Evolutionary conservation across 2,113 vertebrate species (phyloP), one percentile per base, ranked within the genome.

Genomic region (Tachuris rubrigastra): DNA sequence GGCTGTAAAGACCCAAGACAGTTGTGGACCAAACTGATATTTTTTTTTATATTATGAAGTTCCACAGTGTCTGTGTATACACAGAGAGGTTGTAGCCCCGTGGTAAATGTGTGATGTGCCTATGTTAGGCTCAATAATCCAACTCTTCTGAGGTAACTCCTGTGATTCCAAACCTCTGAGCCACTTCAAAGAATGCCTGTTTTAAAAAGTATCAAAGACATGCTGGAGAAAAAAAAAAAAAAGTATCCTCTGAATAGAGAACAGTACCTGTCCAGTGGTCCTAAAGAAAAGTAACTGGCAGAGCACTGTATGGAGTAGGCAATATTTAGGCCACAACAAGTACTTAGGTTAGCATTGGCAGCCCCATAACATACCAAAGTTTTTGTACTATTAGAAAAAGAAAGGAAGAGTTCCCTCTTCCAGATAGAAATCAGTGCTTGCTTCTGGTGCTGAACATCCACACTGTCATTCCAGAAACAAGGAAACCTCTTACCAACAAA

Each of bases 121-220:
- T 80, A 60, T 69, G 81, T 91, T 65, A 90, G 87, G 79, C 80
- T 95, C 71, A 75, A 59, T 93, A 95, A 96, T 94, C 85, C 69
- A 68, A 39, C 84, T 80, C 93, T 91, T 95, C 87, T 91, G 85
- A 96, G 86, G 81, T 56, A 69, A 37, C 46, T 69, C 47, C 75
- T 93, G 55, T 85, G 79, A 77, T 94, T 91, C 88, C 88, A 96
- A 94, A 90, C 76, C 88, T 96, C 91, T 90, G 85, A 95, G 86
- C 73, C 66, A 81, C 91, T 95, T 96, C 95, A 97, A 97, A 97
- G 90, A 81, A 30, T 21, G 92, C 35, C 53, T 71, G 63, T 80
- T 96, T 85, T 92, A 82, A 84, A 90, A 96, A 85, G 82, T 94
- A 96, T 92, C 92, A 97, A 96, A 97, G 95, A 39, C 39, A 27